These are phyloP conservation scores for Zaprionus gabonicus DNA, from an alignment of 1,140 invertebrate genomes.

Conservation along the genomic window DNA sequence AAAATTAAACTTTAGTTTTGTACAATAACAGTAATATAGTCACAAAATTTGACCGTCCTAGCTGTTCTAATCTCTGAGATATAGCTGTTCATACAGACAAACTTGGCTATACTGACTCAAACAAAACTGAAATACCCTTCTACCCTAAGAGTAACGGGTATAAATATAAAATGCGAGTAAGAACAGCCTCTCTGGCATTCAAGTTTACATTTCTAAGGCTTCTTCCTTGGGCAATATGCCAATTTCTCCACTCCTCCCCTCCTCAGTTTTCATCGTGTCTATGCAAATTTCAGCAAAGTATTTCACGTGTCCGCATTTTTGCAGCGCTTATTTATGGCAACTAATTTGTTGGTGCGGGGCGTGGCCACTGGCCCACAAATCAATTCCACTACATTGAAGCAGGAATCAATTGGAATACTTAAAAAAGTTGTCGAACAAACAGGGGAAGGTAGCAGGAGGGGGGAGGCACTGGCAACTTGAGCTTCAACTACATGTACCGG, in stretches of 20 bases:
- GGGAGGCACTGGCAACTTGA: constrained; percentile 23
- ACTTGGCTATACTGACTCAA: too few species aligned
- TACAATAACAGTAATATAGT: too few species aligned
- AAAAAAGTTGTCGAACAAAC: constrained; percentile 13
- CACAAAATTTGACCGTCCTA: too few species aligned
- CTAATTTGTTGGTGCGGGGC: constrained; percentile 68
- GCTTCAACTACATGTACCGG: constrained; percentile 53
- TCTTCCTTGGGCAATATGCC: constrained; percentile 33
- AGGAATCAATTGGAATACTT: constrained; percentile 70
- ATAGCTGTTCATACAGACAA: too few species aligned
- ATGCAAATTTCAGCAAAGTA: constrained; percentile 52
- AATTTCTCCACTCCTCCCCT: neutral
- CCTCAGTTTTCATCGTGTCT: neutral
- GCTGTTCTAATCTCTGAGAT: too few species aligned
- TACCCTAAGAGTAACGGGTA: neutral
- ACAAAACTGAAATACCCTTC: neutral
- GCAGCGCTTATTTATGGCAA: constrained; percentile 72
- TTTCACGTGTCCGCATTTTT: constrained; percentile 50
- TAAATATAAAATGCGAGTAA: neutral
- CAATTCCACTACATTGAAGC: constrained; percentile 81
- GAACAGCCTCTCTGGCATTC: neutral
- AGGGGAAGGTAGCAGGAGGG: neutral
- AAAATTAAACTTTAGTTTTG: too few species aligned
- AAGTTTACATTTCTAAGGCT: neutral
- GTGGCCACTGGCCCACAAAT: constrained; percentile 74